Percentiles rank a stretch among this genome's conserved stretches.
Conservation (phyloP, 2,888 invertebrate genomes). For the Drosophila paracracens region DNA sequence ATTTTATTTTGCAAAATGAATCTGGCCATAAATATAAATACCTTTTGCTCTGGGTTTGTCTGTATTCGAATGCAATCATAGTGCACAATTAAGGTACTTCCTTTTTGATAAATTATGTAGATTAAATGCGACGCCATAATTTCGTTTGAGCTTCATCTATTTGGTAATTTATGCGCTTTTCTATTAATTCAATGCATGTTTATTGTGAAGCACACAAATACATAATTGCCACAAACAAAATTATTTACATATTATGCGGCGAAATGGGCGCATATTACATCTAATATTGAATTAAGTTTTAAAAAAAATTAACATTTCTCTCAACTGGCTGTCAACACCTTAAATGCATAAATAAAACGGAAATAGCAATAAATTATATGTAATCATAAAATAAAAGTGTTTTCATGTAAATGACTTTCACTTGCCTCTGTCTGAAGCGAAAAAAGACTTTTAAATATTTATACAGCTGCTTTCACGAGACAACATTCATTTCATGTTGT, state of each 20-base stretch:
- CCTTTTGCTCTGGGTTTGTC: conserved; percentile 15
- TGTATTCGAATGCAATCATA: conserved; percentile 34
- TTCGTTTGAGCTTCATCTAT: conserved; percentile 40
- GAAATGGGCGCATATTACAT: not conserved
- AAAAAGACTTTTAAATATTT: not conserved
- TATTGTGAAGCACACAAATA: conserved; percentile 11
- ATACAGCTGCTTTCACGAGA: not conserved
- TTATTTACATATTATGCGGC: conserved; percentile 2
- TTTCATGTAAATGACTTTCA: not conserved
- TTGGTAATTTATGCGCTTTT: conserved; percentile 35
- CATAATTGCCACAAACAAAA: conserved; percentile 5
- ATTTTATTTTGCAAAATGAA: conserved; percentile 32
- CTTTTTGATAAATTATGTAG: conserved; percentile 70
- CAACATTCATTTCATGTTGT: not conserved
- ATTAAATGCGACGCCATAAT: conserved; percentile 53
- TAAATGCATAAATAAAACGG: not conserved
- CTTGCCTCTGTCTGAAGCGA: not conserved
- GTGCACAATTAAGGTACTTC: conserved; percentile 58
- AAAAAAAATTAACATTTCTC: not conserved
- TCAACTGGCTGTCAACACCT: conserved; percentile 3
- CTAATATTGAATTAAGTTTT: conserved; percentile 5
- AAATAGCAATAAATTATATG: not conserved
- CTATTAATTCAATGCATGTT: conserved; percentile 37
- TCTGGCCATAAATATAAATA: conserved; percentile 45
- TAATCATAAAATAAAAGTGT: conserved; percentile 1